These are phyloP conservation scores for Datnioides undecimradiatus DNA, from an alignment of 2,113 vertebrate species.

Conservation along the genomic window DNA sequence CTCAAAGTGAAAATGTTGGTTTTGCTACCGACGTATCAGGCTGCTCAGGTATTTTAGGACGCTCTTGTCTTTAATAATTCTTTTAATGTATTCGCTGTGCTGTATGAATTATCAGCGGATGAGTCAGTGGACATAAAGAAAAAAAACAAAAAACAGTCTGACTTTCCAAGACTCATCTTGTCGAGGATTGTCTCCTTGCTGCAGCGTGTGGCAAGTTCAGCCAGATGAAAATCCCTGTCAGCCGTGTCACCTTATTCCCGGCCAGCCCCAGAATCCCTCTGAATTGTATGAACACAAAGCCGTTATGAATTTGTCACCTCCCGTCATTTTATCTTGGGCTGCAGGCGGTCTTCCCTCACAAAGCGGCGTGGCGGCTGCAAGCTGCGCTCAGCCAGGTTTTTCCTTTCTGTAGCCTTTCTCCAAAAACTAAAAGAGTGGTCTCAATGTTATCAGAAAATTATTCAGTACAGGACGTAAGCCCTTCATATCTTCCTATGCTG, in stretches of 20 bases:
- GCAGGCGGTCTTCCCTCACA: conserved; percentile 75
- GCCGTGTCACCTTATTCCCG: conserved; percentile 76
- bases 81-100: conserved; percentile 11
- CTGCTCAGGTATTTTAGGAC: neutral
- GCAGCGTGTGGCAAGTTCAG: conserved; percentile 71
- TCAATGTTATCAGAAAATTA: conserved; percentile 86
- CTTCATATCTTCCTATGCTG: conserved; percentile 72
- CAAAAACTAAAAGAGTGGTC: conserved; percentile 64
- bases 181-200: conserved; percentile 68
- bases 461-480: conserved; percentile 65
- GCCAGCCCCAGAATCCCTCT: conserved; percentile 73
- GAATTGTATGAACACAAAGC: conserved; percentile 83
- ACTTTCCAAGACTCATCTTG: conserved; percentile 68
- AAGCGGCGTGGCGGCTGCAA: conserved; percentile 49
- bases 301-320: conserved; percentile 82
- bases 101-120: conserved; percentile 24
- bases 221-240: conserved; percentile 82
- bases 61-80: conserved; percentile 27
- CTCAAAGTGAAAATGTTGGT: neutral
- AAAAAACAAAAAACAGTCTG: conserved; percentile 54
- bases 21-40: neutral
- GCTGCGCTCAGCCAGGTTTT: conserved; percentile 62
- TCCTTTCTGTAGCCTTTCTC: conserved; percentile 42
- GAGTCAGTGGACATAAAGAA: conserved; percentile 1
- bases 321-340: conserved; percentile 82